Evolutionary conservation across 2,113 vertebrate genomes (phyloP).

Genomic region (Hippocampus mohnikei): DNA sequence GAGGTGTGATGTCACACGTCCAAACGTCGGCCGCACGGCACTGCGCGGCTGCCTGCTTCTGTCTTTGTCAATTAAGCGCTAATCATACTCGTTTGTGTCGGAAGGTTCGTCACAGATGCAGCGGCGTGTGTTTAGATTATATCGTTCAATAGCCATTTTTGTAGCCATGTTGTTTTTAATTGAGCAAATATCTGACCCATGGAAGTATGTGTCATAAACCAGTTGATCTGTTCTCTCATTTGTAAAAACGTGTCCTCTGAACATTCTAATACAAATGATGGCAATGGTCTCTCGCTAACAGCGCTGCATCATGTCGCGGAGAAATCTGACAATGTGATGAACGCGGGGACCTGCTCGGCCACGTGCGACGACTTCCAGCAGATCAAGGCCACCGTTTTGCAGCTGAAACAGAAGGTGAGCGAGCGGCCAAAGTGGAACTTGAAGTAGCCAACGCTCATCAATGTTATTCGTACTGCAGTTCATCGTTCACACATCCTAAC

Average conservation of each 20-base stretch:
- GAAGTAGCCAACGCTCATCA: background rate
- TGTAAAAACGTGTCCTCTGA: no score
- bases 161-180: no score
- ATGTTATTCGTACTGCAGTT: background rate
- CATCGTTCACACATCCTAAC: background rate
- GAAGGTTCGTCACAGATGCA: background rate
- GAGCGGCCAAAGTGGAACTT: background rate
- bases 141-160: no score
- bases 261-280: background rate
- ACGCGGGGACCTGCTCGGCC: slow-evolving; percentile 81
- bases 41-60: background rate
- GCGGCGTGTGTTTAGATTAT: background rate
- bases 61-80: background rate
- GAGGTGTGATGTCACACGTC: background rate
- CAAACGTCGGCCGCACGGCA: background rate
- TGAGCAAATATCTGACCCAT: no score
- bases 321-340: slow-evolving; percentile 81
- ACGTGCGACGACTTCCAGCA: slow-evolving; percentile 92
- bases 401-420: slow-evolving; percentile 91
- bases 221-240: no score
- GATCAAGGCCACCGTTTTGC: slow-evolving; percentile 89
- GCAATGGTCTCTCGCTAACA: slow-evolving; percentile 6
- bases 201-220: no score
- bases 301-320: slow-evolving; percentile 75
- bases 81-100: background rate